phyloP scores from a whole-genome alignment of 2,113 vertebrate genomes.

The Serinus canaria region DNA sequence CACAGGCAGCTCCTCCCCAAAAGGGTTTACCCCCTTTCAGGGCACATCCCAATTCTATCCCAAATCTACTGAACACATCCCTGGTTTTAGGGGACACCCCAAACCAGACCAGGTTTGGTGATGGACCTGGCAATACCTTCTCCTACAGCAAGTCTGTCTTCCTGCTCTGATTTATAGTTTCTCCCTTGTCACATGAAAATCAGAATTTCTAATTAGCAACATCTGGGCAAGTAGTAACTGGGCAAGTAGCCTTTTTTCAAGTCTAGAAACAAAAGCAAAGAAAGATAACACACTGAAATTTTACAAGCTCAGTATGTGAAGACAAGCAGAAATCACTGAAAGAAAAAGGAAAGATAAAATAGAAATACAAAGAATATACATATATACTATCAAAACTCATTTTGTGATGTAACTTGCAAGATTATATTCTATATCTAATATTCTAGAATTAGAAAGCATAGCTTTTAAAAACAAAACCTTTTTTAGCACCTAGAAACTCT shows the following conservation, averaged over 20 bases:
- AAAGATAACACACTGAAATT: neutral
- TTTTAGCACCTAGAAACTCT: neutral
- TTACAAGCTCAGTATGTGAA: neutral
- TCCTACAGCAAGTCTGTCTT: neutral
- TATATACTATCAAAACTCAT: neutral
- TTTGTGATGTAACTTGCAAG: neutral
- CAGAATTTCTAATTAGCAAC: neutral
- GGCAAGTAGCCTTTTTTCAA: neutral
- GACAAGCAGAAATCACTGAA: neutral
- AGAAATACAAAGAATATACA: neutral
- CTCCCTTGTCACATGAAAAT: neutral
- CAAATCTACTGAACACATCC: neutral
- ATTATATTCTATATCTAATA: neutral
- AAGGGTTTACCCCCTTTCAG: neutral
- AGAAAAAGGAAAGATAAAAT: neutral
- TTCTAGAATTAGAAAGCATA: neutral
- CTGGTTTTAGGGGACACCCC: neutral
- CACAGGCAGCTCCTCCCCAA: neutral
- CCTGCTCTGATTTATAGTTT: neutral
- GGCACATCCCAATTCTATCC: accelerated
- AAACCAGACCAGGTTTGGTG: accelerated
- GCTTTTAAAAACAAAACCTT: neutral
- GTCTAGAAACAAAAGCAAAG: neutral
- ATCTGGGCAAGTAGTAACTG: too few relatives aligned
- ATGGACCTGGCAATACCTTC: too few relatives aligned